A percentile compares a stretch with the other conserved stretches of the same genome.
These are phyloP conservation scores for Pammene fasciana DNA, from an alignment of 2,888 invertebrate species.

Conservation along the genomic window DNA sequence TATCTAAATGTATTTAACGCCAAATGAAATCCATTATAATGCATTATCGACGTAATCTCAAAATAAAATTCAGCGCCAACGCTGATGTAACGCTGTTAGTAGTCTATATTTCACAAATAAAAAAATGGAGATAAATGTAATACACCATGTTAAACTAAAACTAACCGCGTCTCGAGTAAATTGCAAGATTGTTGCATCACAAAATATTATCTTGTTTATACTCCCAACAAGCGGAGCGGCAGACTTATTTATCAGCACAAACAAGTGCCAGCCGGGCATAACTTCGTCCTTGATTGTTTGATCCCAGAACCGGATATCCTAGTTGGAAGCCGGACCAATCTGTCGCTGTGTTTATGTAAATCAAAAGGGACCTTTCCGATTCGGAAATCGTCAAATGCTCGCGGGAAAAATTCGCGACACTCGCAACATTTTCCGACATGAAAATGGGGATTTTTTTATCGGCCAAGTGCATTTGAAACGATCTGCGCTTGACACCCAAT, in stretches of 20 bases:
- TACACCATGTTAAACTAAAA: no score
- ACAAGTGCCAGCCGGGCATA: slow-evolving; percentile 32
- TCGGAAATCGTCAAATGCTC: slow-evolving; percentile 37
- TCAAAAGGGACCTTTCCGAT: slow-evolving; percentile 39
- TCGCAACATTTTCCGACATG: slow-evolving; percentile 32
- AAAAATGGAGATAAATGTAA: no score
- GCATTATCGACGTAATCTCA: no score
- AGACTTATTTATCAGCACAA: slow-evolving; percentile 28
- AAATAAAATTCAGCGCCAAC: no score
- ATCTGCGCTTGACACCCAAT: slow-evolving; percentile 45
- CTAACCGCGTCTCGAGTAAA: not conserved
- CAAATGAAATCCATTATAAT: no score
- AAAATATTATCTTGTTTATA: slow-evolving; percentile 22
- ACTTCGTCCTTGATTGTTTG: slow-evolving; percentile 35
- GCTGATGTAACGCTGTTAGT: no score
- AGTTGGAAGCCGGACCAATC: slow-evolving; percentile 38
- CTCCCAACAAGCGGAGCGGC: not conserved
- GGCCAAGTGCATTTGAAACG: slow-evolving; percentile 41
- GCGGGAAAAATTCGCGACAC: slow-evolving; percentile 34
- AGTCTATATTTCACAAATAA: no score
- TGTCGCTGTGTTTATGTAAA: slow-evolving; percentile 41
- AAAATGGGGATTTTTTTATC: slow-evolving; percentile 43
- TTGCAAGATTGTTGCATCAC: not conserved
- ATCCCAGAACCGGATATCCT: slow-evolving; percentile 37
- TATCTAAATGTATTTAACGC: no score